Percentiles rank a stretch among this genome's conserved stretches.
These are phyloP conservation scores for Arbacia lixula DNA, from an alignment of 53 echinoderm and acorn worm genomes.

Conservation along the genomic window DNA sequence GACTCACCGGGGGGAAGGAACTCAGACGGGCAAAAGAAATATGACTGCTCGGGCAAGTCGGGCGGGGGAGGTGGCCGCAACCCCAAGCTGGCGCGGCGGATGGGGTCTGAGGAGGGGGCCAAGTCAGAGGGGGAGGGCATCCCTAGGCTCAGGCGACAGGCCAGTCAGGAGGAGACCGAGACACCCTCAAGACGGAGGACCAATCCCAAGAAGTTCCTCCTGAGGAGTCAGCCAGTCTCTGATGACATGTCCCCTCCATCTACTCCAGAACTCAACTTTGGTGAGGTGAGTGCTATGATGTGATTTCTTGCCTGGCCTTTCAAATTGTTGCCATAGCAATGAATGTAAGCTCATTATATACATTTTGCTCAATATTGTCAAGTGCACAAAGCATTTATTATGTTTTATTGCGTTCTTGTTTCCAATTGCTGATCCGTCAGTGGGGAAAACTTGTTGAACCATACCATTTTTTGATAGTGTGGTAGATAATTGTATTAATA, in stretches of 20 bases:
- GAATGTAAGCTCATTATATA: no score
- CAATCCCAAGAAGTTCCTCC: constrained; percentile 76
- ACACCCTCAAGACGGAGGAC: constrained; percentile 67
- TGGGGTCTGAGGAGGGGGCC: constrained; percentile 52
- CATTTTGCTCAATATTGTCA: no score
- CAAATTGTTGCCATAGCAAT: no score
- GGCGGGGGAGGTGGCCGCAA: constrained; percentile 51
- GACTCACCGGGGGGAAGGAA: constrained; percentile 54
- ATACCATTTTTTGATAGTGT: no score
- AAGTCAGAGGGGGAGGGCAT: constrained; percentile 52
- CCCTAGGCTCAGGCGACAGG: constrained; percentile 75
- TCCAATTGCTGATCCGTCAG: no score
- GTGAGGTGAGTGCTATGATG: constrained; percentile 44
- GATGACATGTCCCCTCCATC: constrained; percentile 94
- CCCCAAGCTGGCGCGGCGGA: constrained; percentile 46
- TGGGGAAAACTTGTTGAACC: no score
- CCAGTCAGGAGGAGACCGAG: constrained; percentile 89
- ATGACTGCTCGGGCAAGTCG: constrained; percentile 51
- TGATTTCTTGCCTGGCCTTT: no score
- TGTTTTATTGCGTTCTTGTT: no score
- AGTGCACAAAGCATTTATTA: no score
- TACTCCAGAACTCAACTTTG: constrained; percentile 78
- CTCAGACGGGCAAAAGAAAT: constrained; percentile 50
- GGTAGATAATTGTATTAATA: no score
- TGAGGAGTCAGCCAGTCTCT: constrained; percentile 81